Evolutionary conservation across 53 echinoderm and acorn worm species (phyloP).

Genomic region (Henricia sp.): DNA sequence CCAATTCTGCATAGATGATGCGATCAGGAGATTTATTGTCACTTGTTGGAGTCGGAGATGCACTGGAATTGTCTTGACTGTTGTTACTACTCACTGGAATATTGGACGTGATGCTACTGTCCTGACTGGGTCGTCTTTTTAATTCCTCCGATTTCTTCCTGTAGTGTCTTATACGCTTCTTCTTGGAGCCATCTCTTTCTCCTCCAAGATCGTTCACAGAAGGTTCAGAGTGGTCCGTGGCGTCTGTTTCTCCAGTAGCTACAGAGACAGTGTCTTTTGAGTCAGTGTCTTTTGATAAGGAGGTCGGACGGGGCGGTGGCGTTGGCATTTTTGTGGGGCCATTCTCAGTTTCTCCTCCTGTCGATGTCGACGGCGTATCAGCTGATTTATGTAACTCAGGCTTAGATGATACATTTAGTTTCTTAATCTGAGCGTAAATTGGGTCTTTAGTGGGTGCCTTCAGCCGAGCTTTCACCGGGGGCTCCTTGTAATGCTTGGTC

Average conservation of each 20-base stretch:
- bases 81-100: constrained; percentile 4
- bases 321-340: not conserved
- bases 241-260: constrained; percentile 3
- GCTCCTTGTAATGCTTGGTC: constrained; percentile 45
- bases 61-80: not conserved
- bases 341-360: not conserved
- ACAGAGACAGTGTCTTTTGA: not conserved
- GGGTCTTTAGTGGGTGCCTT: constrained; percentile 44
- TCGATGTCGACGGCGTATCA: constrained; percentile 14
- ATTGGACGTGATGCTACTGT: not conserved
- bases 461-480: constrained; percentile 44
- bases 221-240: not conserved
- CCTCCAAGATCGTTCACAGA: constrained; percentile 28
- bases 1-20: constrained; percentile 64
- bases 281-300: not conserved
- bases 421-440: constrained; percentile 46
- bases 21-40: constrained; percentile 33
- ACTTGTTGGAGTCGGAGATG: not conserved
- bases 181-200: constrained; percentile 44
- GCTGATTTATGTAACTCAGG: not conserved
- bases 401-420: constrained; percentile 28
- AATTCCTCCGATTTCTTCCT: constrained; percentile 35
- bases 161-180: constrained; percentile 29
- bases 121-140: not conserved
- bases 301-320: constrained; percentile 6